Evolutionary conservation across 2,888 invertebrate species (phyloP), one percentile per base, ranked within the genome.

Genomic region (Amiota minor): DNA sequence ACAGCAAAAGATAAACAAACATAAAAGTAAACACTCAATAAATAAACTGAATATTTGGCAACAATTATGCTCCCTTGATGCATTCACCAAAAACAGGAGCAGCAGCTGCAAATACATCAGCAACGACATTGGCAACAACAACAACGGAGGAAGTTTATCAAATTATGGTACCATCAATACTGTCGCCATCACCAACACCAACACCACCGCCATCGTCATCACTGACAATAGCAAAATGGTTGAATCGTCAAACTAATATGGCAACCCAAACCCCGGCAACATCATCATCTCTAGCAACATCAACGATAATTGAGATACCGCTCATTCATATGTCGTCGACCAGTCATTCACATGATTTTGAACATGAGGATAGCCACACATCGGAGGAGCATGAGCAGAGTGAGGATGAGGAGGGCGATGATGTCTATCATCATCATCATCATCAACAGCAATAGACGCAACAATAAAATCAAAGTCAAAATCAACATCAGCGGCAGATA

Each of bases 151-250:
- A 35, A 35, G 35, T 35, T 35, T 35, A 35, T 35, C 35, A 35
- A 72, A 23, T 47, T 16, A 55, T 72, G 56, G 14, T 72, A 72
- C 35, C 70, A 75, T 35, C 72, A 62, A 70, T 71, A n/a, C n/a
- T n/a, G 70, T 50, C 72, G 69, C 45, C 74, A 75, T 45, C 72
- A 59, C 14, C 72, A 70, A 65, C 71, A 8, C 35, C 64, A 18
- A 1, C 55, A 10, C 14, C 46, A 16, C 1, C 64, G 49, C 23
- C 49, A 12, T 9, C 72, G 74, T 75, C 80, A 83, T 80, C 82
- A 82, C 79, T 87, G 83, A 86, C 83, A 83, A 79, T 71, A 76
- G 79, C 81, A 76, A 77, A 56, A 61, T 81, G 81, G 74, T 78
- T 79, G 71, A 74, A 78, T 71, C 84, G 85, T 72, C 79, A 81